Percentiles rank a stretch among this genome's conserved stretches.
Conservation (phyloP, 2,797 vertebrate genomes). For the Pelobates cultripes region DNA sequence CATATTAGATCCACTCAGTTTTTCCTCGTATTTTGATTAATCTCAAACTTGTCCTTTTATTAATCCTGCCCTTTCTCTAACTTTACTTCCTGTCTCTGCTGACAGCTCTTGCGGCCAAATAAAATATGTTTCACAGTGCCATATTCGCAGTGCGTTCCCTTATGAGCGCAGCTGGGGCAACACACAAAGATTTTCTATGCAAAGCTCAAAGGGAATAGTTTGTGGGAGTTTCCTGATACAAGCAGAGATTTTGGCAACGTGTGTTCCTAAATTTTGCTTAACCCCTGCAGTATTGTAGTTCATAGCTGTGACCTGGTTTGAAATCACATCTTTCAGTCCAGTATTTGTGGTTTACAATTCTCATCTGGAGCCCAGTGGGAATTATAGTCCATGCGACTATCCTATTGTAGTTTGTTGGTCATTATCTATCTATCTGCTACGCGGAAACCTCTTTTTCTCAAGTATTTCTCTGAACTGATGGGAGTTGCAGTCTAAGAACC, state of each 20-base stretch:
- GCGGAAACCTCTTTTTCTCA: too few relatives aligned
- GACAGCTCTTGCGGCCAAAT: conserved; percentile 73
- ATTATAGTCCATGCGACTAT: too few relatives aligned
- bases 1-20: too few relatives aligned
- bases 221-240: conserved; percentile 49
- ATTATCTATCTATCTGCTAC: too few relatives aligned
- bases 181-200: conserved; percentile 68
- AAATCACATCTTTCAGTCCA: too few relatives aligned
- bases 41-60: conserved; percentile 66
- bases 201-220: conserved; percentile 59
- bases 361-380: too few relatives aligned
- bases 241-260: conserved; percentile 2
- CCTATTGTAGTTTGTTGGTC: too few relatives aligned
- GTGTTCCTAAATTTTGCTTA: not conserved
- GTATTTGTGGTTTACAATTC: too few relatives aligned
- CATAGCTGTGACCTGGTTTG: too few relatives aligned
- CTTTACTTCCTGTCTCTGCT: conserved; percentile 77
- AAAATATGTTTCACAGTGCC: conserved; percentile 74
- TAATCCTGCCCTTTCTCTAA: conserved; percentile 72
- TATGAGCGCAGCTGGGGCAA: conserved; percentile 75
- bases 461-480: too few relatives aligned
- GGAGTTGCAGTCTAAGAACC: too few relatives aligned
- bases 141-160: conserved; percentile 73
- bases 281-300: not conserved
- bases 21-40: not conserved